Base-by-base conservation (phyloP, 2,797 vertebrate species). In the Gallirallus australis region DNA sequence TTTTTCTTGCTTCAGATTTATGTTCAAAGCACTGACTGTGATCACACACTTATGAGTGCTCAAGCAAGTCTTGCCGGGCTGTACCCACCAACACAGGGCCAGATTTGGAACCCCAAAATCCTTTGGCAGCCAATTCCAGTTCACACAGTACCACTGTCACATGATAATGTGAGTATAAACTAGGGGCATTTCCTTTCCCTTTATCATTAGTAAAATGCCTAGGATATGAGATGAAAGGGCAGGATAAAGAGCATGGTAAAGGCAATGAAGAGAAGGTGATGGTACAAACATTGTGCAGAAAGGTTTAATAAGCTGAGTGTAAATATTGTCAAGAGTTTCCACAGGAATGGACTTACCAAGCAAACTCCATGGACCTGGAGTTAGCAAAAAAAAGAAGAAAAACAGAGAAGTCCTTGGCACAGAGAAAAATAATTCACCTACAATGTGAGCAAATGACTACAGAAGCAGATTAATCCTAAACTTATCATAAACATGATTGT, bases 111-210 rank as follows among this genome's bases (percentile, higher is more conserved):
- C 15, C 82, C 91, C 57, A 86, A 28, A n/a, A 95, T 98, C 7
- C 79, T 33, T 30, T 98, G 98, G 98, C 98, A 98, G 76, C 98
- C 98, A 31, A 94, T 98, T 94, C 98, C 98, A 2, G 98, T 98
- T 84, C 98, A 98, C 72, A 98, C 98, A 0, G 91, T 98, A 33
- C 93, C 97, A 47, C n/a, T 93, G 60, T 68, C 96, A 68, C 87
- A 97, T 17, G 98, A 98, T 21, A 95, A 89, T 70, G 98, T 98
- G 78, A 97, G 98, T 98, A 89, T 20, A 48, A 69, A 68, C 6
- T 12, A 7, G n/a, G 31, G 17, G 48, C 6, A 59, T 33, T 60
- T 70, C n/a, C 17, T 66, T 82, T 53, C 53, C 25, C 45, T 60
- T 76, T 33, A 42, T 31, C 7, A 37, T 84, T 24, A 60, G 37